Conservation (phyloP, 1,140 invertebrate species). For the Drosophila bifasciata region DNA sequence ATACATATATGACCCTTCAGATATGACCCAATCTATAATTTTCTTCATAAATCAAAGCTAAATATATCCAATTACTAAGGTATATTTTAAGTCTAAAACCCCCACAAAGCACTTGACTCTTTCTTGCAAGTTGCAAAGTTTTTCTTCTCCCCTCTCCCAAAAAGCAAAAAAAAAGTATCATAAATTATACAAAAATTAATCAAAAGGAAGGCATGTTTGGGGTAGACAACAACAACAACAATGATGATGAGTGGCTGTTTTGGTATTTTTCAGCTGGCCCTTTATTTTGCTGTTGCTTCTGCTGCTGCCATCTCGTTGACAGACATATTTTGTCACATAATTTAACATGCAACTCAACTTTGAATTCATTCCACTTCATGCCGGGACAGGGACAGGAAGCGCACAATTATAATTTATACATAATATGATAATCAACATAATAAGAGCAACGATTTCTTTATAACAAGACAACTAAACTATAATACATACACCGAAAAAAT, state of each 20-base stretch:
- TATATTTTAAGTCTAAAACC: too few species aligned
- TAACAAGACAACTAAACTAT: constrained; percentile 25
- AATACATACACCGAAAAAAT: constrained; percentile 7
- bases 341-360: constrained; percentile 66
- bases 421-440: constrained; percentile 64
- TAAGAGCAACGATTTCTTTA: constrained; percentile 32
- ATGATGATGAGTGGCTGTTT: constrained; percentile 63
- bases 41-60: too few species aligned
- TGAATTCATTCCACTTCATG: constrained; percentile 29
- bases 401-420: constrained; percentile 68
- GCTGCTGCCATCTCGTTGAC: constrained; percentile 60
- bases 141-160: constrained; percentile 15
- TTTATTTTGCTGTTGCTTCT: constrained; percentile 15
- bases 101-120: not conserved
- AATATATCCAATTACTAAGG: too few species aligned
- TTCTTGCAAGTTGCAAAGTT: constrained; percentile 12
- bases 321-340: constrained; percentile 81
- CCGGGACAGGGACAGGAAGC: constrained; percentile 70
- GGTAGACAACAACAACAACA: constrained; percentile 48
- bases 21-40: too few species aligned
- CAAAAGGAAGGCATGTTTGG: constrained; percentile 55
- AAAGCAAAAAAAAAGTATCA: constrained; percentile 48
- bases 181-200: constrained; percentile 75
- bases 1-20: too few species aligned
- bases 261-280: constrained; percentile 33